phyloP scores from a whole-genome alignment of 2,888 invertebrate genomes.

The Acanthosepion pharaonis region DNA sequence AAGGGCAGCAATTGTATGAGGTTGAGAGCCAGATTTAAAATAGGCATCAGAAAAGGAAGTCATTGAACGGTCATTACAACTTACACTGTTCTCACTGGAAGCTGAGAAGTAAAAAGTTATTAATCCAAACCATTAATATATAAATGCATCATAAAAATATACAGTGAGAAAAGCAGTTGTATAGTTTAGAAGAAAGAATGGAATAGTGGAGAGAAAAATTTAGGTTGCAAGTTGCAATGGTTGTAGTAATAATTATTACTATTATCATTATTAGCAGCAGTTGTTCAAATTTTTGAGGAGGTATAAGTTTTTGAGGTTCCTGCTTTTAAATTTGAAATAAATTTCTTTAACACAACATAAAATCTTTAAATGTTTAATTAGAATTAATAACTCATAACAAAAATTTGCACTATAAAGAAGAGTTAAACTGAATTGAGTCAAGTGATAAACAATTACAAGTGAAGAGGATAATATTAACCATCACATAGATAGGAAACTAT shows the following conservation, averaged over 20 bases:
- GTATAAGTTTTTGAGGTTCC: too few species aligned
- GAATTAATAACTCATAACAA: too few species aligned
- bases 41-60: conserved; percentile 61
- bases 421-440: too few species aligned
- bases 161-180: background rate
- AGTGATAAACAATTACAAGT: too few species aligned
- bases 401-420: too few species aligned
- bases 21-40: conserved; percentile 66
- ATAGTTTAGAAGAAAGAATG: conserved; percentile 4
- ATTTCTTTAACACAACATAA: too few species aligned
- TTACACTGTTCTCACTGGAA: conserved; percentile 53
- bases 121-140: background rate
- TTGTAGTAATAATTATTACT: background rate
- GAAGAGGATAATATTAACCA: too few species aligned
- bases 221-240: background rate
- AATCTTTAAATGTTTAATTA: too few species aligned
- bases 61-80: conserved; percentile 70
- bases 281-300: too few species aligned
- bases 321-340: too few species aligned
- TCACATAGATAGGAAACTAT: too few species aligned
- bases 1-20: conserved; percentile 65
- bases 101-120: conserved; percentile 47
- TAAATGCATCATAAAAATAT: background rate
- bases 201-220: background rate
- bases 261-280: too few species aligned